These are phyloP conservation scores for Dolichallabes microphthalmus DNA, from an alignment of 2,113 vertebrate species.

Conservation along the genomic window DNA sequence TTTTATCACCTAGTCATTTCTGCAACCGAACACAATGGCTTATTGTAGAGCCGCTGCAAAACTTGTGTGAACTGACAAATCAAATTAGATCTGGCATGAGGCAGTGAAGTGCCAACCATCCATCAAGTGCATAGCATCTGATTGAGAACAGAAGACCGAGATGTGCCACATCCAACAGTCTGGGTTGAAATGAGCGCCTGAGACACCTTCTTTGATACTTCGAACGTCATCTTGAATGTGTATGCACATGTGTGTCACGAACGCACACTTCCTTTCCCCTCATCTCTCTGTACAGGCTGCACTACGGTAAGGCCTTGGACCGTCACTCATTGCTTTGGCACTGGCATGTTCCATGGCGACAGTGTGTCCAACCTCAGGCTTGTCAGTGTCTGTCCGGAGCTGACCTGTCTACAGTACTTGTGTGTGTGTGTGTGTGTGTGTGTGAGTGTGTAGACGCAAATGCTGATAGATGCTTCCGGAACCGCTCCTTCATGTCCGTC, in stretches of 20 bases:
- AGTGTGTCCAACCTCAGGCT: constrained; percentile 73
- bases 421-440: constrained; percentile 63
- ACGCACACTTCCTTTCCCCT: not conserved
- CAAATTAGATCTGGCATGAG: constrained; percentile 41
- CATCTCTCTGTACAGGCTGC: constrained; percentile 40
- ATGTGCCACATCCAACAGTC: not conserved
- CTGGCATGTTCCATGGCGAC: constrained; percentile 69
- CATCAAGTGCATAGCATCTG: constrained; percentile 40
- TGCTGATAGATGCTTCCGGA: constrained; percentile 76
- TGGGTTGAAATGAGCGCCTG: constrained; percentile 12
- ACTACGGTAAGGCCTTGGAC: constrained; percentile 66
- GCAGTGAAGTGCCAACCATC: constrained; percentile 36
- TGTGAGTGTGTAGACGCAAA: constrained; percentile 62
- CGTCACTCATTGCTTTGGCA: constrained; percentile 69
- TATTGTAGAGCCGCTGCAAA: constrained; percentile 12
- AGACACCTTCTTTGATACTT: constrained; percentile 9
- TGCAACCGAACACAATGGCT: not conserved
- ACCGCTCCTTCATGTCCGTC: constrained; percentile 73
- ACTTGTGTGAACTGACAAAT: constrained; percentile 41
- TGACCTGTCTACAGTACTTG: constrained; percentile 69
- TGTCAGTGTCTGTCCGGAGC: constrained; percentile 76
- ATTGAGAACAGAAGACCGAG: constrained; percentile 37
- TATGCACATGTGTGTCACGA: constrained; percentile 32
- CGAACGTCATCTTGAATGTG: constrained; percentile 22
- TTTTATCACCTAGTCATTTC: not conserved